phyloP scores from a whole-genome alignment of 2,888 invertebrate genomes.

The Endomychus coccineus region DNA sequence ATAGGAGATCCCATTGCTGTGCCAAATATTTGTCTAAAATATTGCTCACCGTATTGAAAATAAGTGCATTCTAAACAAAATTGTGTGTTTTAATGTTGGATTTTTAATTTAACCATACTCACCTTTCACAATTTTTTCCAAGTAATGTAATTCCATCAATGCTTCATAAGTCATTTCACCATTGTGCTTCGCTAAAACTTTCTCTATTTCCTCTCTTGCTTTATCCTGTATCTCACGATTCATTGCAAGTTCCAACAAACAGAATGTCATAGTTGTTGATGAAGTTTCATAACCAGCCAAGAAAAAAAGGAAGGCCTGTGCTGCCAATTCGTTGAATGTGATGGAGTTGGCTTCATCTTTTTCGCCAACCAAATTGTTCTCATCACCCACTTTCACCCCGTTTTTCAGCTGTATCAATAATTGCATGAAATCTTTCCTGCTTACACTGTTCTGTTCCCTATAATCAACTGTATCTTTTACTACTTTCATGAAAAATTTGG shows the following conservation, averaged over 20 bases:
- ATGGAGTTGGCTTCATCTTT: constrained; percentile 8
- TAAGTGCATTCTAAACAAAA: too few species aligned
- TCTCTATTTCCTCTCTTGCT: constrained; percentile 26
- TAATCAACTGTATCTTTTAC: constrained; percentile 39
- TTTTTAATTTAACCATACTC: too few species aligned
- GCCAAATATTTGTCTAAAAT: too few species aligned
- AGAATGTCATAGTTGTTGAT: constrained; percentile 42
- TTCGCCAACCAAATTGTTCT: not conserved
- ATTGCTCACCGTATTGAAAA: too few species aligned
- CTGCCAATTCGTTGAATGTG: constrained; percentile 36
- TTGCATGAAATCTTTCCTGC: constrained; percentile 47
- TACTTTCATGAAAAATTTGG: constrained; percentile 22
- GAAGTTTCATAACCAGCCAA: constrained; percentile 49
- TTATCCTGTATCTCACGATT: constrained; percentile 39
- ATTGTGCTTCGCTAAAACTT: constrained; percentile 19
- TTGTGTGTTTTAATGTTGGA: too few species aligned
- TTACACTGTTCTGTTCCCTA: constrained; percentile 34
- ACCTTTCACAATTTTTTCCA: constrained; percentile 14
- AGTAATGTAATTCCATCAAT: constrained; percentile 25
- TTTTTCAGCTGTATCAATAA: constrained; percentile 42
- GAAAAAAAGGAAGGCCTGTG: constrained; percentile 46
- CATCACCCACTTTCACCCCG: constrained; percentile 19
- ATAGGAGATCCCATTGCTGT: too few species aligned
- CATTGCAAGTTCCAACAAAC: constrained; percentile 43
- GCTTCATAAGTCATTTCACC: constrained; percentile 24